Conservation (phyloP, 2,113 vertebrate species). For the Saccopteryx bilineata region DNA sequence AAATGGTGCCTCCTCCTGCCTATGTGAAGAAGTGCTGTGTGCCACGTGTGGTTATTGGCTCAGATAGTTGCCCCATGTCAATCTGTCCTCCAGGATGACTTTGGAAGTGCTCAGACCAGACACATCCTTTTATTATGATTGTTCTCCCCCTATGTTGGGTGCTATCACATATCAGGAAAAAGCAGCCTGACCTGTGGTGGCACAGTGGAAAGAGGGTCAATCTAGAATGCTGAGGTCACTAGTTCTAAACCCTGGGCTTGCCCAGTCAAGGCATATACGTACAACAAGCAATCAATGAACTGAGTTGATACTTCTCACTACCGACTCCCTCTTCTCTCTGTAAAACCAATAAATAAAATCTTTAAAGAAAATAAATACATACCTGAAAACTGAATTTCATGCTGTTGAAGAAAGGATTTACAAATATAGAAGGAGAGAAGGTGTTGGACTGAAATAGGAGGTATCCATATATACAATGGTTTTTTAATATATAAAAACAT, state of each 20-base stretch:
- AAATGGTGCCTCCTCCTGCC: neutral
- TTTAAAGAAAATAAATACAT: neutral
- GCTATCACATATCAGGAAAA: neutral
- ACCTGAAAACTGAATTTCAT: neutral
- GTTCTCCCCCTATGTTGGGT: neutral
- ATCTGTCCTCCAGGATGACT: neutral
- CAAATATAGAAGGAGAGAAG: neutral
- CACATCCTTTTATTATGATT: neutral
- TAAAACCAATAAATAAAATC: neutral
- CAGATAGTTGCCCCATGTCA: neutral
- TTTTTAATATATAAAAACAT: neutral
- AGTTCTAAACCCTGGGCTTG: no score
- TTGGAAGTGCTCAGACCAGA: neutral
- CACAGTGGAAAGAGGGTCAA: no score
- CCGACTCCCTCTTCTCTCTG: no score
- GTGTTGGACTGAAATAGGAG: neutral
- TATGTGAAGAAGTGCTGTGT: neutral
- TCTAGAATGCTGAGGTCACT: no score
- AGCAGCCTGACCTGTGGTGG: neutral
- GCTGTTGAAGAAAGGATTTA: neutral
- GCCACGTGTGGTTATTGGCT: neutral
- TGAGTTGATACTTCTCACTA: no score
- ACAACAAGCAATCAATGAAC: no score
- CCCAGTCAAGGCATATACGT: no score
- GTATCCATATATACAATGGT: neutral